Evolutionary conservation across 2,888 invertebrate genomes (phyloP).

Genomic region (Aphrophora alni): DNA sequence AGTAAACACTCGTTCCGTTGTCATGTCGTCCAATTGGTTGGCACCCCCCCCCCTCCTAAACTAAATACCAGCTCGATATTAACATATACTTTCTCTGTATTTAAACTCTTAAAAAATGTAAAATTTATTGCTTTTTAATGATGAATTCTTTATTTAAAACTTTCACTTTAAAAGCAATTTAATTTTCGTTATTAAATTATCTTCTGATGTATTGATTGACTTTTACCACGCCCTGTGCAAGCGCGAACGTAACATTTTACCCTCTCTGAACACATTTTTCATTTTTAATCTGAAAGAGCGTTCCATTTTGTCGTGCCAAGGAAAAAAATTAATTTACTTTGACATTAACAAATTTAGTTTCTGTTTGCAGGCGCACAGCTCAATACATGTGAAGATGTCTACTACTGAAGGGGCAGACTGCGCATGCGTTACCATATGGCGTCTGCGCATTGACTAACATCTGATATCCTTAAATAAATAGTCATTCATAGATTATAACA

Average conservation of each 20-base stretch:
- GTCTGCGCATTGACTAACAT: conserved; percentile 3
- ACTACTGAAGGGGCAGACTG: background rate
- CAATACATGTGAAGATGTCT: conserved; percentile 15
- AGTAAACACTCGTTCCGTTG: too few species aligned
- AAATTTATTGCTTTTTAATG: too few species aligned
- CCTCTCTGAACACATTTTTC: background rate
- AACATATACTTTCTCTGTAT: too few species aligned
- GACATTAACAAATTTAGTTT: conserved; percentile 43
- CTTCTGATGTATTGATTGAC: background rate
- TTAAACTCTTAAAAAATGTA: too few species aligned
- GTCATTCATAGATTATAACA: conserved; percentile 5
- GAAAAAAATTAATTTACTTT: conserved; percentile 43
- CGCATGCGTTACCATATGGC: background rate
- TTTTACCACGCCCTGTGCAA: background rate
- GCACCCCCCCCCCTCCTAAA: too few species aligned
- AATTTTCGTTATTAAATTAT: too few species aligned
- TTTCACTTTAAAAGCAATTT: too few species aligned
- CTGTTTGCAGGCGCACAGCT: background rate
- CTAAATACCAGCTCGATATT: too few species aligned
- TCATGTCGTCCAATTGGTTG: too few species aligned
- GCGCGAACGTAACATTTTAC: background rate
- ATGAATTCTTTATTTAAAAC: too few species aligned
- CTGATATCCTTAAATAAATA: conserved; percentile 6
- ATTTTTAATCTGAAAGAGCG: background rate
- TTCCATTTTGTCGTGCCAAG: conserved; percentile 33